phyloP scores from a whole-genome alignment of 2,797 vertebrate species.

The Takifugu rubripes region DNA sequence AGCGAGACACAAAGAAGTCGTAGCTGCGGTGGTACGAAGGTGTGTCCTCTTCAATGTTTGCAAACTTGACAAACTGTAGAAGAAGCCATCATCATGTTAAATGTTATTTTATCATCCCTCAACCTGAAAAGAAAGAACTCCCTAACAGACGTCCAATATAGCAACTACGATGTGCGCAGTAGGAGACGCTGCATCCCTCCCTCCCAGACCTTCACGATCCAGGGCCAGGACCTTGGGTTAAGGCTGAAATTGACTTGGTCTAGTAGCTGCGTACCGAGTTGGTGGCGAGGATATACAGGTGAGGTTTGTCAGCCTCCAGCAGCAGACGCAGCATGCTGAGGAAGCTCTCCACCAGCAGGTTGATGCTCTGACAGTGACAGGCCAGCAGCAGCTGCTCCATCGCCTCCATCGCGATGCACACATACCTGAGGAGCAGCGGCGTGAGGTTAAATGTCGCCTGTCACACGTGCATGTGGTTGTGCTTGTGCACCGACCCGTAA shows the following conservation, averaged over 20 bases:
- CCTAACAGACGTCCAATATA: too few species aligned
- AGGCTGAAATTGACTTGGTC: too few species aligned
- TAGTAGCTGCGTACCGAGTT: conserved; percentile 76
- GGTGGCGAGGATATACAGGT: conserved; percentile 90
- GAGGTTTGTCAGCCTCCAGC: conserved; percentile 88
- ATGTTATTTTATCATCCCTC: too few species aligned
- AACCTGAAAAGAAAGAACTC: too few species aligned
- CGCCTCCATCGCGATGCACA: conserved; percentile 78
- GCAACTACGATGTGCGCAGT: too few species aligned
- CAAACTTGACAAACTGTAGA: conserved; percentile 90
- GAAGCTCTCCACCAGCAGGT: conserved; percentile 94
- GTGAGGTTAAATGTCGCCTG: not conserved
- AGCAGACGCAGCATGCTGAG: conserved; percentile 90
- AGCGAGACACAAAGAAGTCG: conserved; percentile 93
- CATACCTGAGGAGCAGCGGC: conserved; percentile 26
- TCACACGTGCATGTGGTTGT: not conserved
- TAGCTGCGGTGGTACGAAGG: conserved; percentile 93
- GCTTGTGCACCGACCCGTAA: conserved; percentile 80
- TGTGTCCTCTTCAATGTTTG: conserved; percentile 94
- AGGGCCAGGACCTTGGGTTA: too few species aligned
- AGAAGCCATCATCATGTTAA: too few species aligned
- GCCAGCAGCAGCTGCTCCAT: conserved; percentile 93
- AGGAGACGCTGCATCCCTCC: too few species aligned
- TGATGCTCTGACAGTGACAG: conserved; percentile 95
- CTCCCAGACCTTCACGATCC: too few species aligned